phyloP scores from a whole-genome alignment of 2,888 invertebrate species.

The Deroplatys truncata region DNA sequence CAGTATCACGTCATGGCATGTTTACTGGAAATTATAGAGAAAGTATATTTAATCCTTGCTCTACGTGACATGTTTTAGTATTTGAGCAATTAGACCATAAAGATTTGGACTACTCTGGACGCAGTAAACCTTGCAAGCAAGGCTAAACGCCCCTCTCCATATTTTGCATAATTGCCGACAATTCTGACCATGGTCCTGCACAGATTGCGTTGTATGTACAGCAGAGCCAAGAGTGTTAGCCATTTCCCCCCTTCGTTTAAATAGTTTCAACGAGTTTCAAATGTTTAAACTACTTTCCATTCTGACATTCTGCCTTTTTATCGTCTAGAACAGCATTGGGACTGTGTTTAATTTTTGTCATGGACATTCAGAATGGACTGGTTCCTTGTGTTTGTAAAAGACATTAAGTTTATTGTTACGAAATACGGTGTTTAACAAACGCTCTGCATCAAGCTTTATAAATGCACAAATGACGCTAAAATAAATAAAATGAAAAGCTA shows the following conservation, averaged over 20 bases:
- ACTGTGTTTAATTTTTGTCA: too few relatives aligned
- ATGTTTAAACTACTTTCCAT: not conserved
- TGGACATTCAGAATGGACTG: too few relatives aligned
- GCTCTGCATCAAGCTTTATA: too few relatives aligned
- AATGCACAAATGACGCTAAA: too few relatives aligned
- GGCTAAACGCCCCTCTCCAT: not conserved
- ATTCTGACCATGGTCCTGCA: not conserved
- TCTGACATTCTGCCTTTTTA: too few relatives aligned
- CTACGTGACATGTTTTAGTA: not conserved
- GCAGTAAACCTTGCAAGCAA: not conserved
- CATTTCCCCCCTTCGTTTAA: not conserved
- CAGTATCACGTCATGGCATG: not conserved
- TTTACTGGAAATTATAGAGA: not conserved
- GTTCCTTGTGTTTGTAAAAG: too few relatives aligned
- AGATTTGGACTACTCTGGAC: not conserved
- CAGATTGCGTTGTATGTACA: not conserved
- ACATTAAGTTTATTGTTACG: too few relatives aligned
- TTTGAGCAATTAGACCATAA: not conserved
- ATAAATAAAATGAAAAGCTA: too few relatives aligned
- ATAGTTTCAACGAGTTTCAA: not conserved
- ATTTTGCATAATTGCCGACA: not conserved
- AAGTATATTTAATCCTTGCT: not conserved
- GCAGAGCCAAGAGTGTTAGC: not conserved
- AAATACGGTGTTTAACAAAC: too few relatives aligned
- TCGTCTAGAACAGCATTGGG: too few relatives aligned